Evolutionary conservation across 1,140 invertebrate species (phyloP), one percentile per base, ranked within the genome.

Genomic region (Dysdera silvatica): DNA sequence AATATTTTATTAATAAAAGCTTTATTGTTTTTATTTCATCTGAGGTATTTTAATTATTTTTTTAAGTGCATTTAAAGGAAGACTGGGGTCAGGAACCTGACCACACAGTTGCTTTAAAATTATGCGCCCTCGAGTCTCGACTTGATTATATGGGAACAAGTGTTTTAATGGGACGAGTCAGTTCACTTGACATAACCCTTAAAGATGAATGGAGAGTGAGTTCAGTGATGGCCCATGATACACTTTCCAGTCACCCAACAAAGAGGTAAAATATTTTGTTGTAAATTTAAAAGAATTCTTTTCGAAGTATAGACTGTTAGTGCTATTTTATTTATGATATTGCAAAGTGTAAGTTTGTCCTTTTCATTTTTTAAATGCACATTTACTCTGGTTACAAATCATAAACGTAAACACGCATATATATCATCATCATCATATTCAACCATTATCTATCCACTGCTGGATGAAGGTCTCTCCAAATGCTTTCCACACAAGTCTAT

Each of bases 111-210:
- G 87, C 88, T n/a, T 73, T 95, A 47, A 86, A 86, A 72, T 80
- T 95, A 45, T 84, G 85, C 71, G 89, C 91, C 2, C 74, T 95
- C 7, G 92, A 97, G 75, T 80, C 91, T 60, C 81, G 91, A 20
- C 76, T 97, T 24, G 95, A 98, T 78, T 98, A 97, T 76, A 97
- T 97, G 93, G 93, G 92, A 54, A 75, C 78, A 14, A 81, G 79
- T 68, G 90, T 94, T 37, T 78, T 97, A 41, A 92, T 98, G 88
- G 86, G 85, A 1, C 77, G 94, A 51, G 87, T 95, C 4, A 92
- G 88, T 61, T 82, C 84, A 20, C 82, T 96, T 37, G 84, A 73
- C 29, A 85, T 91, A 2, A 85, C 84, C 45, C 78, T 93, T 43
- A 79, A 84, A 56, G 90, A 94, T 76, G 87, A 91, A 72, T 94